Conservation (phyloP, 2,888 invertebrate genomes). For the Pherbina coryleti region DNA sequence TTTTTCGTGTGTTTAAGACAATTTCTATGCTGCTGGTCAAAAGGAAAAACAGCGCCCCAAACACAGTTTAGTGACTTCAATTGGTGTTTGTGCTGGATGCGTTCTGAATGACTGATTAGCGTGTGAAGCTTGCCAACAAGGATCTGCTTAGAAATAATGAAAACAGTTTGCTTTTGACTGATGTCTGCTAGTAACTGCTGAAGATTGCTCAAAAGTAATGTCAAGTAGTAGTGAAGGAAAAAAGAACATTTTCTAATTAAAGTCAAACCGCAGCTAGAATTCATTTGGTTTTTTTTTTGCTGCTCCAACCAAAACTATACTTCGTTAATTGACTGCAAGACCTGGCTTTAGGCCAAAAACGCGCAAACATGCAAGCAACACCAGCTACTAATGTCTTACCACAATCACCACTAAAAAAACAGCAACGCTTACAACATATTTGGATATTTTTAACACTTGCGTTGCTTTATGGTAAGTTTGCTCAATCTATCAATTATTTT, state of each 20-base stretch:
- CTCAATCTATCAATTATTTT: background rate
- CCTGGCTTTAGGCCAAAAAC: background rate
- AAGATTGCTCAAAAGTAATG: too few species aligned
- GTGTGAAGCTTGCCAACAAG: background rate
- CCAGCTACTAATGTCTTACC: background rate
- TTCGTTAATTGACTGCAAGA: conserved; percentile 5
- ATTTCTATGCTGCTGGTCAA: too few species aligned
- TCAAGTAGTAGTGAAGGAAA: background rate
- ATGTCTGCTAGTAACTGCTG: too few species aligned
- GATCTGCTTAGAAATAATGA: too few species aligned
- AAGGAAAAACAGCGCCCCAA: too few species aligned
- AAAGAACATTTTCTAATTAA: background rate
- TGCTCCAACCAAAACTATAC: background rate
- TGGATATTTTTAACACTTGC: conserved; percentile 52
- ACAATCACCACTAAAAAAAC: conserved; percentile 5
- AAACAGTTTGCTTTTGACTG: too few species aligned
- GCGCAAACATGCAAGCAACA: background rate
- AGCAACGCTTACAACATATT: conserved; percentile 40
- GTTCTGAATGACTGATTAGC: conserved; percentile 22
- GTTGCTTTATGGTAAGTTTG: conserved; percentile 48
- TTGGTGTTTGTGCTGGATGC: background rate
- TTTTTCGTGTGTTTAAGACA: too few species aligned
- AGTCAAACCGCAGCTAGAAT: background rate
- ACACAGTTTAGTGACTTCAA: background rate
- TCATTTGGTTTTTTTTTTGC: background rate